These are phyloP conservation scores for Arge pagana DNA, from an alignment of 2,888 invertebrate genomes.

Conservation along the genomic window DNA sequence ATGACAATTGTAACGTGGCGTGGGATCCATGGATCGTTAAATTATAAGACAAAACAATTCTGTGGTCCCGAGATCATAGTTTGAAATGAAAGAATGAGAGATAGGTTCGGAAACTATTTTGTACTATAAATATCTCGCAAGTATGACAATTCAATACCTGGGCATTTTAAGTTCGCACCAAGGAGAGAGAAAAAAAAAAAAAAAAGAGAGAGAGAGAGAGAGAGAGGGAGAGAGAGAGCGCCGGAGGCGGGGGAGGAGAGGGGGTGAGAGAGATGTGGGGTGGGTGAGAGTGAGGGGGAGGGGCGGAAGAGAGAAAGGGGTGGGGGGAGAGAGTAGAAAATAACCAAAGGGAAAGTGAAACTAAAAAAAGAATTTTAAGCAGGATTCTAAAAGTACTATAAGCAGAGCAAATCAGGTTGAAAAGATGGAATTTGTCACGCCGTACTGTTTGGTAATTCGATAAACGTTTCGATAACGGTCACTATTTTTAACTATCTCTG, in stretches of 20 bases:
- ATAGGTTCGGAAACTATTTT: too few relatives aligned
- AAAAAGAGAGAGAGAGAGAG: background rate
- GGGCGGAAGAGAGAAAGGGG: background rate
- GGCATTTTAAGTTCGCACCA: background rate
- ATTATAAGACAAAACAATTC: too few relatives aligned
- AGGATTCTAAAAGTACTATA: too few relatives aligned
- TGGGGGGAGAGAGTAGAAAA: background rate
- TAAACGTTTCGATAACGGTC: constrained; percentile 35
- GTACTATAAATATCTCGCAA: constrained; percentile 16
- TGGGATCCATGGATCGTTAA: too few relatives aligned
- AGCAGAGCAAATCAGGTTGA: too few relatives aligned
- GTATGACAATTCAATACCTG: constrained; percentile 18
- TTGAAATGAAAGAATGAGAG: too few relatives aligned
- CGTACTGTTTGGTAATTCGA: background rate
- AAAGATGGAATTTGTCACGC: background rate
- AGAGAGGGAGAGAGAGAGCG: background rate
- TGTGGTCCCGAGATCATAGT: too few relatives aligned
- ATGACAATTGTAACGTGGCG: too few relatives aligned
- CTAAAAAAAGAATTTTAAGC: background rate
- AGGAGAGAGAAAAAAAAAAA: too few relatives aligned
- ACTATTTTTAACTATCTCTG: constrained; percentile 51
- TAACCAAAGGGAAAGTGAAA: constrained; percentile 1
- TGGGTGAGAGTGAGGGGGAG: too few relatives aligned
- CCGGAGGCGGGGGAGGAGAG: background rate
- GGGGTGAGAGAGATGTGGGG: background rate